Evolutionary conservation across 2,797 vertebrate genomes (phyloP).

Genomic region (Hemitrygon akajei): DNA sequence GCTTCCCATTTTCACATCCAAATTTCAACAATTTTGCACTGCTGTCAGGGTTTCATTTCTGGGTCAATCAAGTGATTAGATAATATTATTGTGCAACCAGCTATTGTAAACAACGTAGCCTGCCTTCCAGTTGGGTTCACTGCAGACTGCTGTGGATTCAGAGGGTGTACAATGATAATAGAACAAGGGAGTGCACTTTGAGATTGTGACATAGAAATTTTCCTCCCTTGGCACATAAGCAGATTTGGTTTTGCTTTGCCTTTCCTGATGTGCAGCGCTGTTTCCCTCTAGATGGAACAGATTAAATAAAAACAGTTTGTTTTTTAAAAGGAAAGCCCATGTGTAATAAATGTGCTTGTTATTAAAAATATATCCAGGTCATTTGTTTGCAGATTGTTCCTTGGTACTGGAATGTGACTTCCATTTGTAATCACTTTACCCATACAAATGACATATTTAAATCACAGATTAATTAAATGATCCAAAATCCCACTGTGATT

Average conservation of each 20-base stretch:
- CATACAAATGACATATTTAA: neutral
- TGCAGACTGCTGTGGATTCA: neutral
- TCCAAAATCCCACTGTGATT: neutral
- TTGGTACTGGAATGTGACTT: neutral
- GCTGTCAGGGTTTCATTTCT: neutral
- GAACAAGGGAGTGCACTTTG: neutral
- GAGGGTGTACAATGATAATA: neutral
- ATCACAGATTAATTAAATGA: neutral
- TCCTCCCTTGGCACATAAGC: neutral
- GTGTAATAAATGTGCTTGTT: neutral
- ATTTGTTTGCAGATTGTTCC: neutral
- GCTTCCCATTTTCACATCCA: conserved; percentile 22
- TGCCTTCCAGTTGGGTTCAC: conserved; percentile 29
- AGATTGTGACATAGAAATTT: neutral
- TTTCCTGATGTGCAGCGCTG: neutral
- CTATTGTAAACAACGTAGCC: conserved; percentile 37
- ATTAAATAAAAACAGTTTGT: neutral
- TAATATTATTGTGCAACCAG: neutral
- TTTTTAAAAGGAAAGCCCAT: neutral
- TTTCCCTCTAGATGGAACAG: neutral
- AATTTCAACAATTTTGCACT: neutral
- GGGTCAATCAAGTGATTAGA: neutral
- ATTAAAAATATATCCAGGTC: neutral
- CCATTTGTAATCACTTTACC: neutral
- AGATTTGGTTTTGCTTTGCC: neutral